These are phyloP conservation scores for Rafetus swinhoei DNA, from an alignment of 2,113 vertebrate genomes.

Conservation along the genomic window DNA sequence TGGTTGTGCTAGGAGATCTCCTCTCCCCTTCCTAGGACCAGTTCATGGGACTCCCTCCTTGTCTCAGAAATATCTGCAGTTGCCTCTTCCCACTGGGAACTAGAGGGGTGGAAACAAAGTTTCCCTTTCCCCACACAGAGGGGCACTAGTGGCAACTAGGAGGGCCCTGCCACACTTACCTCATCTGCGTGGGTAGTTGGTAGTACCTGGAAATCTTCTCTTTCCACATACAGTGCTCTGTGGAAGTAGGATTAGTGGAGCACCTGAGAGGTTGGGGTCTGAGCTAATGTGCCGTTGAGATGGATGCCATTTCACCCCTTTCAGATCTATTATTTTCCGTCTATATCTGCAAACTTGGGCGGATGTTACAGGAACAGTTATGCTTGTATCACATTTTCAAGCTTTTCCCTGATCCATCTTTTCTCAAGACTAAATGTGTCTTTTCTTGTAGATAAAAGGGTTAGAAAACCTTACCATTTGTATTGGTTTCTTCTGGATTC, in stretches of 20 bases:
- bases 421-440: neutral
- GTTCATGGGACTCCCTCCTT: too few species aligned
- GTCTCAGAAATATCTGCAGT: too few species aligned
- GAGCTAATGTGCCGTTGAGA: neutral
- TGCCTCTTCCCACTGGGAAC: too few species aligned
- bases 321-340: neutral
- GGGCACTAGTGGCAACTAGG: too few species aligned
- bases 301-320: neutral
- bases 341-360: neutral
- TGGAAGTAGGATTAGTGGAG: neutral
- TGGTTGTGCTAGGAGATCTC: too few species aligned
- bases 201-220: neutral
- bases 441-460: too few species aligned
- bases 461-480: neutral
- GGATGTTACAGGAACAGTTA: neutral
- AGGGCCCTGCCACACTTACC: neutral
- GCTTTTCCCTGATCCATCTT: neutral
- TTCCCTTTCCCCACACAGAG: too few species aligned
- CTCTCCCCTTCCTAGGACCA: too few species aligned
- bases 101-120: too few species aligned
- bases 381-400: neutral
- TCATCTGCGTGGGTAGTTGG: neutral
- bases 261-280: neutral
- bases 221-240: neutral
- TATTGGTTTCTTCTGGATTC: neutral